Conservation (phyloP, 2,113 vertebrate genomes). For the Muntiacus muntjak region DNA sequence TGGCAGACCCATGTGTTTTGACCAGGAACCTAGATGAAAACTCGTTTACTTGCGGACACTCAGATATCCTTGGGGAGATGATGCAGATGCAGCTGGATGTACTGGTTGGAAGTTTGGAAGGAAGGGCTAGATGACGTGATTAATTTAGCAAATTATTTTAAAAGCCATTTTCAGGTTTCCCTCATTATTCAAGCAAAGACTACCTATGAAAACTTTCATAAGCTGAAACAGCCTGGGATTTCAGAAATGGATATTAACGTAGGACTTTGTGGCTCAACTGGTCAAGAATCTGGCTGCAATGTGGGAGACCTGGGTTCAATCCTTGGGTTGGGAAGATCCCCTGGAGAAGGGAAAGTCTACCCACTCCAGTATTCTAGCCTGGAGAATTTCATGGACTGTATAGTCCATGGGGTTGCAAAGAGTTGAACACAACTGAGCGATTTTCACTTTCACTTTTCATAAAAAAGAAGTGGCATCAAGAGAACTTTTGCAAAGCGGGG, state of each 20-base stretch:
- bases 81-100: neutral
- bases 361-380: neutral
- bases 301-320: neutral
- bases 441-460: neutral
- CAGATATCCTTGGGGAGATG: accelerated
- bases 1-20: neutral
- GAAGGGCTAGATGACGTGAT: neutral
- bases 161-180: neutral
- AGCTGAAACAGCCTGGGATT: neutral
- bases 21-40: neutral
- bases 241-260: neutral
- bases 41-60: too few relatives aligned
- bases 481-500: neutral
- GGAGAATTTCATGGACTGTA: neutral
- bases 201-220: neutral
- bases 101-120: neutral
- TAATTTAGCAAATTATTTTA: neutral
- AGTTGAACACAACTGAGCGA: accelerated
- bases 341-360: neutral
- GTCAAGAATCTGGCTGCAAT: neutral
- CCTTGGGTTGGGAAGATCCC: neutral
- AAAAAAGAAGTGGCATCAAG: neutral
- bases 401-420: neutral
- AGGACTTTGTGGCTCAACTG: neutral
- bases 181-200: neutral